These are phyloP conservation scores for Characodon lateralis DNA, from an alignment of 2,797 vertebrate species.

Conservation along the genomic window DNA sequence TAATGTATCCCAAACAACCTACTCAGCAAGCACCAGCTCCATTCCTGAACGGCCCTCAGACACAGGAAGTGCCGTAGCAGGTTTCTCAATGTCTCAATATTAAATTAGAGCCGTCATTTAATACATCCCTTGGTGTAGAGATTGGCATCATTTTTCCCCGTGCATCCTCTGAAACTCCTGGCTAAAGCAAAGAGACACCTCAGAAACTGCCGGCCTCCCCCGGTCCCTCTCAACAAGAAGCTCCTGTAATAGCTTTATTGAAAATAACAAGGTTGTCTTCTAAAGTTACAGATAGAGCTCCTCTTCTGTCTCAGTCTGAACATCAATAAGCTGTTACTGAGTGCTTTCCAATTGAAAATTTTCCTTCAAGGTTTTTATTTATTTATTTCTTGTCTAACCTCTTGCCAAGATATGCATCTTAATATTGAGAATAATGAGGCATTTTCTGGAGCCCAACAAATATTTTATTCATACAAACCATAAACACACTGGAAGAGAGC, in stretches of 20 bases:
- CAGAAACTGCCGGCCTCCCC: conserved; percentile 54
- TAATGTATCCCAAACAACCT: conserved; percentile 71
- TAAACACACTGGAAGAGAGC: conserved; percentile 8
- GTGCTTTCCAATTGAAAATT: conserved; percentile 40
- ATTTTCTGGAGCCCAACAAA: not conserved
- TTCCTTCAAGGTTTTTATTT: not conserved
- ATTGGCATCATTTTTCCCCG: conserved; percentile 66
- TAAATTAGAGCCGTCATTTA: conserved; percentile 77
- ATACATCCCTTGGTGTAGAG: conserved; percentile 69
- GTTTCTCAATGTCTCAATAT: conserved; percentile 73
- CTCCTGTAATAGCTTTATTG: conserved; percentile 75
- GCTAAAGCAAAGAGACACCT: conserved; percentile 67
- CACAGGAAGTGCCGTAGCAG: conserved; percentile 77
- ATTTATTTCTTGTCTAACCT: conserved; percentile 4
- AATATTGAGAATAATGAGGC: not conserved
- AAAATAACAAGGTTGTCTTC: conserved; percentile 77
- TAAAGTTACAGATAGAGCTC: conserved; percentile 66
- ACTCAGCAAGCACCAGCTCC: conserved; percentile 67
- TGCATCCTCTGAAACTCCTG: conserved; percentile 62
- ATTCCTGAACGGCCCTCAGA: conserved; percentile 68
- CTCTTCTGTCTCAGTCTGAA: conserved; percentile 55
- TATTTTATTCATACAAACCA: conserved; percentile 17
- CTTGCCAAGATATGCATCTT: conserved; percentile 10
- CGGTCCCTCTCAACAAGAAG: conserved; percentile 59
- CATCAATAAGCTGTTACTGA: conserved; percentile 53